A percentile compares a stretch with the other conserved stretches of the same genome.
These are phyloP conservation scores for Clamator glandarius DNA, from an alignment of 2,797 vertebrate genomes.

Conservation along the genomic window DNA sequence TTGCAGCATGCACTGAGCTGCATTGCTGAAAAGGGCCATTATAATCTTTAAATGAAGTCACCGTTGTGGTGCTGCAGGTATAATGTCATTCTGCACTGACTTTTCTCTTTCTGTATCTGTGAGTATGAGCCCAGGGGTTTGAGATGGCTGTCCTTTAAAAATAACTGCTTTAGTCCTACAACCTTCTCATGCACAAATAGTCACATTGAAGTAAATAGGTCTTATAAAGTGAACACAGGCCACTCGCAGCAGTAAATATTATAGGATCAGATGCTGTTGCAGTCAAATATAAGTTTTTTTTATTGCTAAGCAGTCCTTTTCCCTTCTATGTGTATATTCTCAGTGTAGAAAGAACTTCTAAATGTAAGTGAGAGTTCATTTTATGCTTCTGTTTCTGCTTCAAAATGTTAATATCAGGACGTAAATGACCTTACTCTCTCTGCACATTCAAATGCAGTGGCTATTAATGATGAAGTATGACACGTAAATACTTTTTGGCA, in stretches of 20 bases:
- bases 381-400: background rate
- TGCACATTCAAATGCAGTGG: background rate
- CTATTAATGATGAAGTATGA: background rate
- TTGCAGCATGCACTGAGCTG: background rate
- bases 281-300: background rate
- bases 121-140: fast-evolving
- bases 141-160: background rate
- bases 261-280: background rate
- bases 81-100: background rate
- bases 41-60: background rate
- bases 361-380: background rate
- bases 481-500: background rate
- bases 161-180: background rate
- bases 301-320: background rate
- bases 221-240: background rate
- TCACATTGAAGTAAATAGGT: background rate
- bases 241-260: background rate
- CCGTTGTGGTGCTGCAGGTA: background rate
- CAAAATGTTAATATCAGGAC: background rate
- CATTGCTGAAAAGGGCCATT: background rate
- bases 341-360: background rate
- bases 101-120: background rate
- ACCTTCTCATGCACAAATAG: background rate
- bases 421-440: background rate
- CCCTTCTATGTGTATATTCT: background rate